These are phyloP conservation scores for Hermaeophaga mercurialis DNA, from an alignment of 2,888 invertebrate species.

Conservation along the genomic window DNA sequence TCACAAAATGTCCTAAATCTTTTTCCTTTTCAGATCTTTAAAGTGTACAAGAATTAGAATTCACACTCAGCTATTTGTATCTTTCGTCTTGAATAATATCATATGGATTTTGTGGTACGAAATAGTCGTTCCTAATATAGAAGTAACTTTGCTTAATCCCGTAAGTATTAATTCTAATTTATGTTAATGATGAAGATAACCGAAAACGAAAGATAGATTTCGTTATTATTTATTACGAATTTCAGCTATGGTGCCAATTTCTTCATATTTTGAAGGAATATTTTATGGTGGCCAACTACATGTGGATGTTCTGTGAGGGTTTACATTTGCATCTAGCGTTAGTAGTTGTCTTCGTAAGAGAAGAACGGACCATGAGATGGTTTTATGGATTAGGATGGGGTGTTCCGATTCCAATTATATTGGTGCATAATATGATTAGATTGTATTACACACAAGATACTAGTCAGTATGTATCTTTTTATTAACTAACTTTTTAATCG, in stretches of 20 bases:
- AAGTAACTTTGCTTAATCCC: constrained; percentile 64
- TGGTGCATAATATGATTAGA: constrained; percentile 57
- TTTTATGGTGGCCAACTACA: constrained; percentile 76
- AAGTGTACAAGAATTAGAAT: constrained; percentile 75
- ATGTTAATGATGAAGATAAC: too few relatives aligned
- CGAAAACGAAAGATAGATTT: too few relatives aligned
- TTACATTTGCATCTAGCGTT: constrained; percentile 76
- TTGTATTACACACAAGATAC: constrained; percentile 60
- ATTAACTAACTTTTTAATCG: constrained; percentile 7
- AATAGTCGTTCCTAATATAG: constrained; percentile 63
- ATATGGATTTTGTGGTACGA: constrained; percentile 80
- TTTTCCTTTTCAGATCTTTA: constrained; percentile 46
- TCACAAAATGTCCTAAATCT: too few relatives aligned
- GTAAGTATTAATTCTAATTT: constrained; percentile 56
- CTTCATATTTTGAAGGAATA: constrained; percentile 72
- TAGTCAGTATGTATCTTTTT: constrained; percentile 59
- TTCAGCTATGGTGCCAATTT: constrained; percentile 72
- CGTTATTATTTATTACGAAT: too few relatives aligned
- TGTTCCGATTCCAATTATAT: constrained; percentile 61
- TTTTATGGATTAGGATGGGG: constrained; percentile 74
- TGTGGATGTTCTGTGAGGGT: constrained; percentile 87
- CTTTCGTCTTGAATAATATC: constrained; percentile 75
- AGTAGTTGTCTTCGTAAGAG: constrained; percentile 77
- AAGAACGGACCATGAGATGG: constrained; percentile 72
- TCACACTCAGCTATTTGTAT: constrained; percentile 77